Conservation (phyloP, 23 tunicate genomes). For the Botrylloides violaceus region DNA sequence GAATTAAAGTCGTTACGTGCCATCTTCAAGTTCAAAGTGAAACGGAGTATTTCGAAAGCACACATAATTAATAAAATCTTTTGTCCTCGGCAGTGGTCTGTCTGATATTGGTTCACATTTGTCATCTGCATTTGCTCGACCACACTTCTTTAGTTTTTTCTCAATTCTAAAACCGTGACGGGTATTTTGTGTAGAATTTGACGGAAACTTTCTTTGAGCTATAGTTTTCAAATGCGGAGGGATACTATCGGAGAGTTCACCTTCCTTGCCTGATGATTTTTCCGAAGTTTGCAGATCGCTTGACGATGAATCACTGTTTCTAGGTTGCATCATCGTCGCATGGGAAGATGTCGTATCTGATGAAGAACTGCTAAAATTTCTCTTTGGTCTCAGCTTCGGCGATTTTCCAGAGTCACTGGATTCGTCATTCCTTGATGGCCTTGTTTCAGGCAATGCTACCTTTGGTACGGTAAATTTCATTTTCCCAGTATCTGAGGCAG, state of each 20-base stretch:
- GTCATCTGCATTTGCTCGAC: background rate
- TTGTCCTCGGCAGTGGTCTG: conserved; percentile 42
- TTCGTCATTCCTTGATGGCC: background rate
- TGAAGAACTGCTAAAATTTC: background rate
- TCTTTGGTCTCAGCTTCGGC: background rate
- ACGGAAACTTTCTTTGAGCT: conserved; percentile 81
- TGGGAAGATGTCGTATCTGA: background rate
- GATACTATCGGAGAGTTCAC: background rate
- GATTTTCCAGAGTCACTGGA: background rate
- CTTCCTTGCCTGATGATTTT: background rate
- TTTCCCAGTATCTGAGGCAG: background rate
- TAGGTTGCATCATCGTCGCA: conserved; percentile 23
- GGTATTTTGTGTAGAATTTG: conserved; percentile 32
- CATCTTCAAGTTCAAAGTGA: background rate
- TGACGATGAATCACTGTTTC: background rate
- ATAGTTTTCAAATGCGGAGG: conserved; percentile 9
- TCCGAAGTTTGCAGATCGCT: background rate
- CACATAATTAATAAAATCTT: conserved; percentile 41
- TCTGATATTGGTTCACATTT: background rate
- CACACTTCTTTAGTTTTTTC: background rate
- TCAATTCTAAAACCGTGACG: background rate
- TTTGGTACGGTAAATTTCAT: background rate
- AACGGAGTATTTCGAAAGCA: conserved; percentile 67
- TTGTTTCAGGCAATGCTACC: too few species aligned
- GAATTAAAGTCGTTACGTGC: too few species aligned